Evolutionary conservation across 2,888 invertebrate species (phyloP), one percentile per base, ranked within the genome.

Genomic region (Plagiodera versicolora): DNA sequence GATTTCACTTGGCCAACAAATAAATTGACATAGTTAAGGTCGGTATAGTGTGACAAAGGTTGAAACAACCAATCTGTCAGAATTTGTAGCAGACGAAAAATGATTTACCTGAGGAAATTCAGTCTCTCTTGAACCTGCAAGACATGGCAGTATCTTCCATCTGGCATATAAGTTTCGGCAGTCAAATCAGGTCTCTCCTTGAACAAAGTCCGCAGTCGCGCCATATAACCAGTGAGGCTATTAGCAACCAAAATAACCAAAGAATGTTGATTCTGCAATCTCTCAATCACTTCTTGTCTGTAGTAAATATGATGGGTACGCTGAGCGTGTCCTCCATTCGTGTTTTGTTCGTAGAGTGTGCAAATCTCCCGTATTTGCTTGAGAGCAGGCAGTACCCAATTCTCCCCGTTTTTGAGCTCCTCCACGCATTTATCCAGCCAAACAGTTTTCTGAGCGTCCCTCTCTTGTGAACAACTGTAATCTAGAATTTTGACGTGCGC

Each of bases 401-500:
- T 89, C 72, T 93, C 94, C 45, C 89, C 89, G 54, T 87, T 88
- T 78, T 93, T 92, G 61, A 98, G 80, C 79, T 98, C 97, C 69
- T 95, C 95, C n/a, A 98, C 95, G 78, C 97, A 87, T 81, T 94
- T 94, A 76, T 95, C 93, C 63, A 98, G 83, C 97, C 97, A 98
- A 10, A 70, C 88, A 11, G 94, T 92, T 82, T 98, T 98, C 80
- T 97, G 97, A 10, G 94, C 91, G 80, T 98, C 97, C 70, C 97
- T 87, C 78, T 98, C 76, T 54, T 96, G 96, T 56, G 96, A 95
- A 82, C 97, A 98, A 77, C 95, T 96, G 79, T 96, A 98, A 83
- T 98, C 98, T 66, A 98, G 84, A 77, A 98, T 98, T 85, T 98
- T 98, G 11, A 97, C 94, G 77, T 98, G 95, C 65, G 97, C 95